Conservation (phyloP, 2,797 vertebrate species). For the Bryconaethiops microstoma region DNA sequence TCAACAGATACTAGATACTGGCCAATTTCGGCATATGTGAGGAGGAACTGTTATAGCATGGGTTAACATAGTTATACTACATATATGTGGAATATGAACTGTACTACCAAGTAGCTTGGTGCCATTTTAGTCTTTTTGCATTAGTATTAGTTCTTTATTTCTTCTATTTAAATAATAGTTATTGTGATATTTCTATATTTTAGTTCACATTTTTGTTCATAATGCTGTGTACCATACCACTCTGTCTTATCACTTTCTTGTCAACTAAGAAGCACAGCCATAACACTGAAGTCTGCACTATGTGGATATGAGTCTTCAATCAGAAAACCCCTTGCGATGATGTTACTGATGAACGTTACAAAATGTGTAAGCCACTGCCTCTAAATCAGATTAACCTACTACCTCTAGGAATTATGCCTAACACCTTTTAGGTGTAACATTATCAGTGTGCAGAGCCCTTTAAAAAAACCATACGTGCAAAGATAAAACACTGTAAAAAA, state of each 20-base stretch:
- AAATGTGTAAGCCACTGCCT: slow-evolving; percentile 43
- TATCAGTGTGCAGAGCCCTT: slow-evolving; percentile 27
- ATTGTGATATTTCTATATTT: slow-evolving; percentile 11
- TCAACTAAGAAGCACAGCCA: slow-evolving; percentile 11
- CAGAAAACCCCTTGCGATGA: slow-evolving; percentile 29
- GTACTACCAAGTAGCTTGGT: neutral
- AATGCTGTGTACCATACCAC: neutral
- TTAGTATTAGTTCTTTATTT: neutral
- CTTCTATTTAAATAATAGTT: neutral
- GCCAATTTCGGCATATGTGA: slow-evolving; percentile 67
- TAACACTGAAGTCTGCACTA: slow-evolving; percentile 27
- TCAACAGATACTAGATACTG: slow-evolving; percentile 75
- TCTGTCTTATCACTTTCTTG: neutral
- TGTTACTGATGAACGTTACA: slow-evolving; percentile 23
- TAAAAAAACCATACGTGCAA: slow-evolving; percentile 28
- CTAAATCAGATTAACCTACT: slow-evolving; percentile 42
- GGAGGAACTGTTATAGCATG: slow-evolving; percentile 38
- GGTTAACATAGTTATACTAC: neutral
- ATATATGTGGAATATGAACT: neutral
- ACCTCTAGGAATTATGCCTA: slow-evolving; percentile 36
- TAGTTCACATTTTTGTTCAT: neutral
- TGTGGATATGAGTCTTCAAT: slow-evolving; percentile 28
- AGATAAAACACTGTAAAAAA: neutral
- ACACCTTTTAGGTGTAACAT: slow-evolving; percentile 23
- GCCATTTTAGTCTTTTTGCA: neutral